These are phyloP conservation scores for Charanyca ferruginea DNA, from an alignment of 2,888 invertebrate genomes.

Conservation along the genomic window DNA sequence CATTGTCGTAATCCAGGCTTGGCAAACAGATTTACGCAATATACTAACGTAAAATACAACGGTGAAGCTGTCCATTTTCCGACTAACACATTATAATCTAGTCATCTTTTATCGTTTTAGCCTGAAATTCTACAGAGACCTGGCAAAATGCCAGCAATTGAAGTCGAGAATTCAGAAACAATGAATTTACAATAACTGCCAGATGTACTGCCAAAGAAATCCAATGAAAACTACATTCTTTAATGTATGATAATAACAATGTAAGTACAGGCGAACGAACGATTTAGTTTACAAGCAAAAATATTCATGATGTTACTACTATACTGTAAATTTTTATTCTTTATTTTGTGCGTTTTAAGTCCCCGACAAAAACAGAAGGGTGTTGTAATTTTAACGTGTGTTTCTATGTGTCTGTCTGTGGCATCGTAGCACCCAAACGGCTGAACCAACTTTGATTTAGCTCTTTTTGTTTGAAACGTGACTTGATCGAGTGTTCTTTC, in stretches of 20 bases:
- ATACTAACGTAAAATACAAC: neutral
- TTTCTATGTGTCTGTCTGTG: too few relatives aligned
- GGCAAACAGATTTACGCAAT: neutral
- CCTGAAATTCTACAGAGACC: constrained; percentile 8
- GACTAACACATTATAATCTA: constrained; percentile 7
- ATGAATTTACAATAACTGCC: constrained; percentile 30
- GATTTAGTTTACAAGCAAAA: neutral
- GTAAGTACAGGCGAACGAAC: neutral
- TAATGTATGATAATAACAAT: constrained; percentile 9
- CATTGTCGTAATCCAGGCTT: too few relatives aligned
- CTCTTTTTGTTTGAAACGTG: too few relatives aligned
- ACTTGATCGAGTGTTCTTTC: too few relatives aligned
- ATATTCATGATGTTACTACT: neutral
- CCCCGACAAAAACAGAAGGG: too few relatives aligned
- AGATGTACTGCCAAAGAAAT: constrained; percentile 29
- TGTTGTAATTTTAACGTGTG: too few relatives aligned
- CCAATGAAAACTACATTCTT: constrained; percentile 39
- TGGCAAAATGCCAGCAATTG: constrained; percentile 35
- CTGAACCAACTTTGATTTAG: too few relatives aligned
- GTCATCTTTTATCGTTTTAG: constrained; percentile 13
- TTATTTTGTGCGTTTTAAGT: neutral
- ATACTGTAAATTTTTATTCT: neutral
- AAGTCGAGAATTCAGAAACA: constrained; percentile 11
- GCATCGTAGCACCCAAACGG: too few relatives aligned
- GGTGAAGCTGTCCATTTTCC: neutral